Conservation (phyloP, 37 sponge, comb jelly and placozoan genomes). For the Ephydatia muelleri region DNA sequence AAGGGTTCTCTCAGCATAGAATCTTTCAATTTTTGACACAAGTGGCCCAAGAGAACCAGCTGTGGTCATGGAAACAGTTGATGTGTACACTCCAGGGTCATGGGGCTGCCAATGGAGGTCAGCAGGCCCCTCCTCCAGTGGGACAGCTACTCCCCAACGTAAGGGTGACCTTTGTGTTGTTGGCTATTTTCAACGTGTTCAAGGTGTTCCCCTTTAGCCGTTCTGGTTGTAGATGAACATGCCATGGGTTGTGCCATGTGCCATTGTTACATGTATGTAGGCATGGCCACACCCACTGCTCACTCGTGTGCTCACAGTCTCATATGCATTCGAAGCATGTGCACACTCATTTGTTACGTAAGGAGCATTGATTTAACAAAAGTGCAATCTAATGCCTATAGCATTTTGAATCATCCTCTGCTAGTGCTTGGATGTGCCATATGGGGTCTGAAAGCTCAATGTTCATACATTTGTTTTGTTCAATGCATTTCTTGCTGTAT, state of each 20-base stretch:
- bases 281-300: no score
- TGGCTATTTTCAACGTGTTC: not conserved
- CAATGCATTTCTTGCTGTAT: no score
- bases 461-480: no score
- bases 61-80: conserved; percentile 53
- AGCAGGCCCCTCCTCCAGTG: not conserved
- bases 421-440: no score
- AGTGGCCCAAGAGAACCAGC: conserved; percentile 60
- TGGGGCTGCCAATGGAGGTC: not conserved
- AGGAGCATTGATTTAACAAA: not conserved
- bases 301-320: not conserved
- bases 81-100: conserved; percentile 1
- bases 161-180: not conserved
- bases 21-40: conserved; percentile 57
- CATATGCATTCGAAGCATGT: not conserved
- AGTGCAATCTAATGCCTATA: not conserved
- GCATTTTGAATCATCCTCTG: no score
- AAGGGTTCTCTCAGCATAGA: conserved; percentile 34
- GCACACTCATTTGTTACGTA: not conserved
- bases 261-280: no score
- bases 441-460: no score
- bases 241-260: no score
- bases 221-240: no score
- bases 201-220: no score
- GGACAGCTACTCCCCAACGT: not conserved